Conservation (phyloP, 2,797 vertebrate species). For the Sebastes minor region DNA sequence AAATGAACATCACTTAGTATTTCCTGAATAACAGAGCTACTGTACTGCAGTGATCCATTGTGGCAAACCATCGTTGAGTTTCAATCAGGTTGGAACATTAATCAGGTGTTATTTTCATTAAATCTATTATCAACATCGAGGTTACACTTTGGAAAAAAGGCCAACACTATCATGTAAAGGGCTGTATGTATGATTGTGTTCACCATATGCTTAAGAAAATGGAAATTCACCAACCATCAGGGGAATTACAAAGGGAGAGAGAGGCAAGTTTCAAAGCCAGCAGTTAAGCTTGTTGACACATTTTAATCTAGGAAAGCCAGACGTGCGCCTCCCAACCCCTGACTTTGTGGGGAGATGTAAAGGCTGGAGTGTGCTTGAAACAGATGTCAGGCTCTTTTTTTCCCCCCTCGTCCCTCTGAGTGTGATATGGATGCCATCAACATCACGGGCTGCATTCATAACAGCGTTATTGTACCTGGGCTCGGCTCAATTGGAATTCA, state of each 20-base stretch:
- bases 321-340: slow-evolving; percentile 68
- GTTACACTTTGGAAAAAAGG: slow-evolving; percentile 22
- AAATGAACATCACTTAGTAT: slow-evolving; percentile 38
- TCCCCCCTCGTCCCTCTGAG: slow-evolving; percentile 54
- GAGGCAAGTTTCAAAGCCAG: slow-evolving; percentile 74
- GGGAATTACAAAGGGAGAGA: slow-evolving; percentile 67
- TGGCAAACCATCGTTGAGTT: not conserved
- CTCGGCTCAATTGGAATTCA: slow-evolving; percentile 74
- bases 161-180: slow-evolving; percentile 52
- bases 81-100: not conserved
- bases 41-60: not conserved
- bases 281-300: slow-evolving; percentile 79
- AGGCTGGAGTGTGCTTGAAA: slow-evolving; percentile 76
- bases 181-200: slow-evolving; percentile 46
- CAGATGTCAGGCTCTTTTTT: slow-evolving; percentile 70
- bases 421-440: slow-evolving; percentile 76
- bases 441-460: slow-evolving; percentile 75
- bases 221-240: slow-evolving; percentile 67
- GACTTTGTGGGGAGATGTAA: slow-evolving; percentile 75
- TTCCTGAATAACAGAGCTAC: slow-evolving; percentile 26
- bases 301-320: slow-evolving; percentile 81
- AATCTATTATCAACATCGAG: not conserved
- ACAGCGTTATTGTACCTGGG: slow-evolving; percentile 71
- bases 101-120: slow-evolving; percentile 6
- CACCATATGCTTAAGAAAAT: slow-evolving; percentile 73